phyloP scores from a whole-genome alignment of 2,113 vertebrate species.

The Pangasianodon hypophthalmus region DNA sequence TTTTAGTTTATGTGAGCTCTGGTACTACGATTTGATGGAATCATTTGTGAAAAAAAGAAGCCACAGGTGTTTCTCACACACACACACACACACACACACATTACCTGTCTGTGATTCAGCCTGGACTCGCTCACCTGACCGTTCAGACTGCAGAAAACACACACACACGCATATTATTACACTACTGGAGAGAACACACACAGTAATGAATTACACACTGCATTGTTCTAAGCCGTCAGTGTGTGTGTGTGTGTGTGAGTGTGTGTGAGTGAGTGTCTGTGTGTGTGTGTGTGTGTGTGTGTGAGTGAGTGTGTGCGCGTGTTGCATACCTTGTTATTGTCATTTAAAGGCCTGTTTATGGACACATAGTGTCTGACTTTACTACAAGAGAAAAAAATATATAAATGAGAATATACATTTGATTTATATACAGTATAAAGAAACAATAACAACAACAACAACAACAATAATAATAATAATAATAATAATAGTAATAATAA shows the following conservation, averaged over 20 bases:
- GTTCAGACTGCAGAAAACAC: constrained; percentile 79
- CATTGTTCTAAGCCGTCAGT: neutral
- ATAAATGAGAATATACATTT: constrained; percentile 13
- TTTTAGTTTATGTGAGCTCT: neutral
- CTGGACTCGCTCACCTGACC: constrained; percentile 84
- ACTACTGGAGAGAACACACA: constrained; percentile 35
- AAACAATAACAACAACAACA: neutral
- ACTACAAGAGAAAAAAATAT: constrained; percentile 76
- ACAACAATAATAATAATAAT: neutral
- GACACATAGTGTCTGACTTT: constrained; percentile 99
- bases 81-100: neutral
- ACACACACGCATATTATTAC: neutral
- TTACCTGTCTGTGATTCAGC: constrained; percentile 91
- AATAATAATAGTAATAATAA: neutral
- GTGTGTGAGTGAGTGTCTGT: neutral
- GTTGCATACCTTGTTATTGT: constrained; percentile 88
- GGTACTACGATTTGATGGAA: neutral
- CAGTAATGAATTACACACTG: neutral
- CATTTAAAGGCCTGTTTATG: constrained; percentile 92
- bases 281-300: constrained; percentile 28
- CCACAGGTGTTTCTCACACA: neutral
- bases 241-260: neutral
- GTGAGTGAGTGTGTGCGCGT: constrained; percentile 17
- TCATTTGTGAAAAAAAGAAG: neutral
- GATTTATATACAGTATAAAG: neutral